These are phyloP conservation scores for Trachurus trachurus DNA, from an alignment of 2,797 vertebrate genomes.

Conservation along the genomic window DNA sequence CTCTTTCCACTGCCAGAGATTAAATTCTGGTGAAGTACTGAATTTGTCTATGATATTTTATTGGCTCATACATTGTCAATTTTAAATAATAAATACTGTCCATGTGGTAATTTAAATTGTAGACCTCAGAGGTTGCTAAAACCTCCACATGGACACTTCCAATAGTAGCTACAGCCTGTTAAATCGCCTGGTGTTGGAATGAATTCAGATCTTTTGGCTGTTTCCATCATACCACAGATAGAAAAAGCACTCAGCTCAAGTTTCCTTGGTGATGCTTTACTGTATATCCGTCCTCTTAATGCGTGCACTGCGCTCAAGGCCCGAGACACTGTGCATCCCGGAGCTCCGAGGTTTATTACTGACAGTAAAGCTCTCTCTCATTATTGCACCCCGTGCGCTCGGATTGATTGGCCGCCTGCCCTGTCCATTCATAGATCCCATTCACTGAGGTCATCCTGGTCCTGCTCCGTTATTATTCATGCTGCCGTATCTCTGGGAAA, in stretches of 20 bases:
- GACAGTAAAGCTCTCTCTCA: slow-evolving; percentile 59
- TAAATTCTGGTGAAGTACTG: neutral
- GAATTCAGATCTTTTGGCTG: neutral
- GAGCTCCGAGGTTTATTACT: slow-evolving; percentile 58
- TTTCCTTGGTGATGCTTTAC: slow-evolving; percentile 21
- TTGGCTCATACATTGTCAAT: neutral
- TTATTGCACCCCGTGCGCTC: slow-evolving; percentile 51
- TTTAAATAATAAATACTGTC: neutral
- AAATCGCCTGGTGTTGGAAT: slow-evolving; percentile 1
- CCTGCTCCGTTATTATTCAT: slow-evolving; percentile 51
- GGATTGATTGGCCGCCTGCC: slow-evolving; percentile 61
- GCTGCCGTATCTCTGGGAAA: slow-evolving; percentile 51
- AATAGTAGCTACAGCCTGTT: neutral
- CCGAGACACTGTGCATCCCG: slow-evolving; percentile 25
- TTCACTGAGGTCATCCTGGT: slow-evolving; percentile 50
- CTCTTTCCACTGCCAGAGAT: neutral
- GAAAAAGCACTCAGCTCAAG: slow-evolving; percentile 15
- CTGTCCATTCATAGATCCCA: slow-evolving; percentile 45
- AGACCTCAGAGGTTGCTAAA: neutral
- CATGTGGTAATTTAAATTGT: neutral
- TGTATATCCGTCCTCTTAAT: slow-evolving; percentile 23
- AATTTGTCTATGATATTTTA: neutral
- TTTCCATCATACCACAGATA: slow-evolving; percentile 2
- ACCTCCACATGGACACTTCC: neutral
- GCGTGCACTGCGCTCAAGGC: slow-evolving; percentile 17